phyloP scores from a whole-genome alignment of 2,113 vertebrate species.

The Dipodomys stephensi region DNA sequence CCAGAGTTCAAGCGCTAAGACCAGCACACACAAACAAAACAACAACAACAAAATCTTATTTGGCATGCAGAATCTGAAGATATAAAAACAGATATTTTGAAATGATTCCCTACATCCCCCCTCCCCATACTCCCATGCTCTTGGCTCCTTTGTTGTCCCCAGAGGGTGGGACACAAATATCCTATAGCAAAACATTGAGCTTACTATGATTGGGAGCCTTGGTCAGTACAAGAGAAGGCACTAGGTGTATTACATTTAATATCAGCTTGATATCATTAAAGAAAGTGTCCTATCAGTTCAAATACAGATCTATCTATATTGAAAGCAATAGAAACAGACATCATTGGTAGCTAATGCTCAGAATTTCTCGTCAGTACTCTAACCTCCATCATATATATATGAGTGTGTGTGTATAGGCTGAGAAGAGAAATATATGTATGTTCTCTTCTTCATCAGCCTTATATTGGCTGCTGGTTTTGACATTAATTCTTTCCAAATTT shows the following conservation, averaged over 20 bases:
- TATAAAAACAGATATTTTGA: neutral
- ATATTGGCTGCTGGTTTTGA: conserved; percentile 54
- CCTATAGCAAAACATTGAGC: neutral
- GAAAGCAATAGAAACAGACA: conserved; percentile 37
- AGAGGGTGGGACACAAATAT: neutral
- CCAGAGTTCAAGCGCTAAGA: too few relatives aligned
- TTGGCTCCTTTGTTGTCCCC: neutral
- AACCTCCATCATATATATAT: conserved; percentile 13
- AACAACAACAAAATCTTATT: neutral
- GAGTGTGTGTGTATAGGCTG: too few relatives aligned
- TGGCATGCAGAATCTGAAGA: conserved; percentile 1
- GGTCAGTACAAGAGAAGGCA: neutral
- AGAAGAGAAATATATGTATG: neutral
- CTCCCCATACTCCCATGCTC: neutral
- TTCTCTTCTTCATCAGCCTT: conserved; percentile 50
- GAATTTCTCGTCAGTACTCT: conserved; percentile 19
- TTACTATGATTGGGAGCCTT: neutral
- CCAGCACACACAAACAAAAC: too few relatives aligned
- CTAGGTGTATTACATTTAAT: neutral
- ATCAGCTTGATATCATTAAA: neutral
- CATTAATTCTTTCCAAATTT: conserved; percentile 61
- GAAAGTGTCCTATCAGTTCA: conserved; percentile 11
- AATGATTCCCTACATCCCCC: neutral
- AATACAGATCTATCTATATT: conserved; percentile 46
- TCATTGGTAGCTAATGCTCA: conserved; percentile 15